Evolutionary conservation across 2,888 invertebrate genomes (phyloP).

Genomic region (Meliscaeva auricollis): DNA sequence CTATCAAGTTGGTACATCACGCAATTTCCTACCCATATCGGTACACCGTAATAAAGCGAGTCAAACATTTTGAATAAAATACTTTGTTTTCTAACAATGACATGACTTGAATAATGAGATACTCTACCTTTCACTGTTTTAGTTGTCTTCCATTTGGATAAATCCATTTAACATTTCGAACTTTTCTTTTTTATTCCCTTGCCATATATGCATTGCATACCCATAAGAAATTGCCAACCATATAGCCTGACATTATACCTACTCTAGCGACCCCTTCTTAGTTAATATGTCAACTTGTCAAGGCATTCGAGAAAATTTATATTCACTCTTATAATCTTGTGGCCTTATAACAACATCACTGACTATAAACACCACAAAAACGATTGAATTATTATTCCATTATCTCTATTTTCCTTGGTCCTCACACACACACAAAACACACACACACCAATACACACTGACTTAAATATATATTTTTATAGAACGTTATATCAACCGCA

Average conservation of each 20-base stretch:
- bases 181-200: neutral
- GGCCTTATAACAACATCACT: constrained; percentile 18
- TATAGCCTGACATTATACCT: constrained; percentile 3
- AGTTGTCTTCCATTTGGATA: neutral
- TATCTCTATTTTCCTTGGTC: neutral
- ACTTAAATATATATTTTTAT: neutral
- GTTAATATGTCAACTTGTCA: constrained; percentile 61
- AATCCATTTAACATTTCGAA: constrained; percentile 3
- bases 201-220: no score
- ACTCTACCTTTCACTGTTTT: neutral
- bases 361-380: constrained; percentile 46
- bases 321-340: constrained; percentile 28
- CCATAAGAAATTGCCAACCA: neutral
- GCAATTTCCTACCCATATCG: neutral
- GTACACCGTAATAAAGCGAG: neutral
- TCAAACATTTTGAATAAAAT: neutral
- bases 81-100: constrained; percentile 4
- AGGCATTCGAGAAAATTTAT: constrained; percentile 56
- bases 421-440: neutral
- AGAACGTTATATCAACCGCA: constrained; percentile 1
- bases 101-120: neutral
- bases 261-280: neutral
- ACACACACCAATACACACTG: neutral
- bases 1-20: neutral
- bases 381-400: constrained; percentile 64